Percentiles rank a stretch among this genome's conserved stretches.
Conservation (phyloP, 2,888 invertebrate genomes). For the Ectemnius cavifrons region DNA sequence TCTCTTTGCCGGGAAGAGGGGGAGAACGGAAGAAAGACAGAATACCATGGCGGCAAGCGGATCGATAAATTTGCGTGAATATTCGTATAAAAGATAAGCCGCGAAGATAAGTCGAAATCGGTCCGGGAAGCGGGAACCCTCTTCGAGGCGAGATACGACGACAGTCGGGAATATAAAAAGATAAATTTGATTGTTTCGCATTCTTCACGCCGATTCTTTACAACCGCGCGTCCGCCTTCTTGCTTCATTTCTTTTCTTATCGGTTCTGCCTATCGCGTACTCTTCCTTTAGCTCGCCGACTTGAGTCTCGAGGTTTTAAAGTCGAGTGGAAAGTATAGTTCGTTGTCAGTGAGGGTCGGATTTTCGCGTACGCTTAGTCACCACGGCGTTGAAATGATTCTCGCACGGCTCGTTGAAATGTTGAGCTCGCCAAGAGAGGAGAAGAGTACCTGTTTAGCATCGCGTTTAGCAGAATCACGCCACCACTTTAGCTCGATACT, state of each 20-base stretch:
- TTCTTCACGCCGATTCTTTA: slow-evolving; percentile 43
- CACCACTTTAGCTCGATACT: slow-evolving; percentile 72
- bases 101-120: slow-evolving; percentile 60
- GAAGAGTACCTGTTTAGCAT: slow-evolving; percentile 65
- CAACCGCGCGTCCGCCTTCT: slow-evolving; percentile 20
- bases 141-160: slow-evolving; percentile 57
- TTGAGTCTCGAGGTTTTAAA: not conserved
- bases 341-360: not conserved
- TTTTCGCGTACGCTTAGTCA: slow-evolving; percentile 1
- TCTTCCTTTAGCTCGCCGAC: not conserved
- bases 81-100: slow-evolving; percentile 63
- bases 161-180: slow-evolving; percentile 50
- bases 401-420: slow-evolving; percentile 16
- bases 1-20: slow-evolving; percentile 40
- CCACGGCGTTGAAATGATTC: slow-evolving; percentile 20
- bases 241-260: slow-evolving; percentile 18
- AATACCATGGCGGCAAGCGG: slow-evolving; percentile 57
- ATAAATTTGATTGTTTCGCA: slow-evolving; percentile 53
- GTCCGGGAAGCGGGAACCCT: slow-evolving; percentile 48
- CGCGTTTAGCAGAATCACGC: slow-evolving; percentile 72
- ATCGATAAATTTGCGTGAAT: slow-evolving; percentile 75
- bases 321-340: not conserved
- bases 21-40: slow-evolving; percentile 43
- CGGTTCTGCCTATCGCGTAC: not conserved
- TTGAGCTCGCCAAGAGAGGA: slow-evolving; percentile 15